Conservation (phyloP, 2,888 invertebrate species). For the Deilephila elpenor region DNA sequence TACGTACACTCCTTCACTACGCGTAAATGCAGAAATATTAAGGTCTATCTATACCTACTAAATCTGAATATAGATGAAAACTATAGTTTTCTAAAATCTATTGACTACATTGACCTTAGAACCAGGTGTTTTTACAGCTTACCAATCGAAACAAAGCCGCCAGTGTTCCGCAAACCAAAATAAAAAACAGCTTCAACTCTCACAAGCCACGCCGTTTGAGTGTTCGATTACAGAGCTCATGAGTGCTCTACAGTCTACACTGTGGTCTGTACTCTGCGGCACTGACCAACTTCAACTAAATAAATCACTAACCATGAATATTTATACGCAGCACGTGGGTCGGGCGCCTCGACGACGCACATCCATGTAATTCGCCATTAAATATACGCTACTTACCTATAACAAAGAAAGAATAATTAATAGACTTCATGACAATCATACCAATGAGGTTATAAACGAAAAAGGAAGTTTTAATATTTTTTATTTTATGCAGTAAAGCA, state of each 20-base stretch:
- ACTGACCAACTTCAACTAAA: conserved; percentile 41
- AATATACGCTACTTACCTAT: conserved; percentile 66
- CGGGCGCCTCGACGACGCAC: conserved; percentile 49
- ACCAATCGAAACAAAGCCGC: conserved; percentile 41
- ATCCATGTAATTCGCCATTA: conserved; percentile 39
- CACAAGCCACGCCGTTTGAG: conserved; percentile 16
- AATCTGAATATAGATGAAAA: not conserved
- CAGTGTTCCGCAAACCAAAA: conserved; percentile 41
- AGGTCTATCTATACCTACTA: not conserved
- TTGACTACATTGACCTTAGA: conserved; percentile 34
- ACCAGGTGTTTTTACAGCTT: conserved; percentile 43
- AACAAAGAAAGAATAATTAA: conserved; percentile 60
- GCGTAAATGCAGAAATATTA: too few relatives aligned
- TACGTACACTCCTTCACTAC: not conserved
- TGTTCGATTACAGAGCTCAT: conserved; percentile 21
- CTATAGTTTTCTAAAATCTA: conserved; percentile 1
- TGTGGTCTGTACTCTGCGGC: too few relatives aligned
- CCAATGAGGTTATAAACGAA: not conserved
- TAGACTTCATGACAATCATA: not conserved
- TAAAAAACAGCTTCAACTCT: conserved; percentile 38
- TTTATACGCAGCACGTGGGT: conserved; percentile 59
- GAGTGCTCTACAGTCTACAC: not conserved
- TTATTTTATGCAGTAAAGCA: too few relatives aligned
- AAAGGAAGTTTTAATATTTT: too few relatives aligned
- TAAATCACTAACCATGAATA: conserved; percentile 57